A percentile compares a stretch with the other conserved stretches of the same genome.
Conservation (phyloP, 2,888 invertebrate species). For the Pomacea canaliculata region DNA sequence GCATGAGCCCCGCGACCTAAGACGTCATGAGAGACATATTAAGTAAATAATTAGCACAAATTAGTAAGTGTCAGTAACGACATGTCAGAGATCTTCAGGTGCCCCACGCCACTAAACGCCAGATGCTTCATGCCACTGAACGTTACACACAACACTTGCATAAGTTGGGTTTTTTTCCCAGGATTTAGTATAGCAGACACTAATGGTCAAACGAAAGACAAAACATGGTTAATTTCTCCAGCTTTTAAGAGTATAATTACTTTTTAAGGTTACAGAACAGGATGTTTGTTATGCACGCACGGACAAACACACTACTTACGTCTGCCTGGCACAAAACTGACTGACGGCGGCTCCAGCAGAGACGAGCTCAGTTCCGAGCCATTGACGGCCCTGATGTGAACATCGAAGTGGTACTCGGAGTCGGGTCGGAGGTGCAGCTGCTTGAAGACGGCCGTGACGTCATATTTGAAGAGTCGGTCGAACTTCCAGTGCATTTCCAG, state of each 20-base stretch:
- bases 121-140: conserved; percentile 18
- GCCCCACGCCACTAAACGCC: conserved; percentile 21
- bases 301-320: conserved; percentile 24
- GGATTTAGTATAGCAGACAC: too few species aligned
- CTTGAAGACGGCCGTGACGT: conserved; percentile 34
- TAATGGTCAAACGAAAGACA: too few species aligned
- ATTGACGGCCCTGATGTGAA: conserved; percentile 27
- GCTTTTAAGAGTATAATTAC: too few species aligned
- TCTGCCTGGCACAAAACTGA: conserved; percentile 32
- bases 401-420: conserved; percentile 20
- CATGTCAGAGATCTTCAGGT: neutral
- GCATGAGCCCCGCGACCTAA: neutral
- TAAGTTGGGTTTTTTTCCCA: too few species aligned
- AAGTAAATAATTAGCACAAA: too few species aligned
- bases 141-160: conserved; percentile 4
- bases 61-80: conserved; percentile 1
- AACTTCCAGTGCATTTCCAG: conserved; percentile 41
- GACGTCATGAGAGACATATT: too few species aligned
- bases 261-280: too few species aligned
- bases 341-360: conserved; percentile 25
- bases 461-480: conserved; percentile 36
- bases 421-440: conserved; percentile 28
- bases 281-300: neutral
- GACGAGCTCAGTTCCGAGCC: conserved; percentile 26
- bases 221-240: too few species aligned